Evolutionary conservation across 2,113 vertebrate genomes (phyloP), one percentile per base, ranked within the genome.

Genomic region (Tyrannus savana): DNA sequence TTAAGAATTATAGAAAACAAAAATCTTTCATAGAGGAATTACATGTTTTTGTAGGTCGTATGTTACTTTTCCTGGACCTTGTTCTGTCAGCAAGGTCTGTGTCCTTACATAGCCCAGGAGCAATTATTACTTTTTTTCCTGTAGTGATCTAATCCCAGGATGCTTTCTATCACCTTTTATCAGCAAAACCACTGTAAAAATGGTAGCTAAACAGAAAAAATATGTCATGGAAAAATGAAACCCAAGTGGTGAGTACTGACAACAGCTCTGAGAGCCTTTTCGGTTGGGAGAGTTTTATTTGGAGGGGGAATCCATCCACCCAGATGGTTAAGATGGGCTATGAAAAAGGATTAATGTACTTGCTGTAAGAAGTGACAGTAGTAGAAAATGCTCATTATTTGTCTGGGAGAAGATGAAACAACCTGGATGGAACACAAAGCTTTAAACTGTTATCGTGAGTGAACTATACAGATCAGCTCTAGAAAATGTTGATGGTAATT

Each of bases 191-290:
- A 81, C 84, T 10, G 39, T 74, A 91, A 50, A 87, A 63, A 72
- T 64, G 46, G 50, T 92, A 90, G 84, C 62, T 79, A 84, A 83
- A 59, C 53, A 58, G 59, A 81, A 91, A 87, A 91, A 92, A 71
- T 30, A 52, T 19, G 30, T 63, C 2, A 2, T 66, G 28, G 84
- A 72, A 87, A 95, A 94, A 78, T 68, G 60, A 88, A 95, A 81
- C 27, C 59, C 55, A 77, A 88, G 55, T 84, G 56, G 68, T 94
- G 58, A 93, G 87, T 88, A 37, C 56, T 77, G 75, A 71, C 68
- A 96, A 46, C 93, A 96, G 81, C 92, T 95, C 94, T 88, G 75
- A 92, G 72, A 92, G 42, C 41, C 41, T 96, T 96, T 95, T 93
- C 84, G 93, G 64, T 47, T 80, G 85, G 72, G 72, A 84, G 81